phyloP scores from a whole-genome alignment of 1,140 invertebrate genomes.

The Halesus radiatus region DNA sequence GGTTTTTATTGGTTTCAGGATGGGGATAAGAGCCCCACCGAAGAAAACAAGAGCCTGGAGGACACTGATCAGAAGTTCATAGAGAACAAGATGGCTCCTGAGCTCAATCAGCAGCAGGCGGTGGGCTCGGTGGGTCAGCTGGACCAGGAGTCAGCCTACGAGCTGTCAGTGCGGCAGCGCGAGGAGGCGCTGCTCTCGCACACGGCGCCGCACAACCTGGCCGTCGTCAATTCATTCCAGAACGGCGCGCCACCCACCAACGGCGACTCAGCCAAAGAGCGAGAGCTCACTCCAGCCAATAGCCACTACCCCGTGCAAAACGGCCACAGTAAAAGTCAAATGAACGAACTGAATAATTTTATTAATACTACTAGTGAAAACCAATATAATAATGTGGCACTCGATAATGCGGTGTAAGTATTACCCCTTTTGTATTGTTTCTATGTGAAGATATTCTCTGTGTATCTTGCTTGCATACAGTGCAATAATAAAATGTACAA shows the following conservation, averaged over 20 bases:
- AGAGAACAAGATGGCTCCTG: conserved; percentile 42
- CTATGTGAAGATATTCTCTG: not conserved
- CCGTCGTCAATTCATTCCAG: conserved; percentile 42
- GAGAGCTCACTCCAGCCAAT: conserved; percentile 44
- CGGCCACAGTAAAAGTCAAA: conserved; percentile 57
- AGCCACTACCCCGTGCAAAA: conserved; percentile 52
- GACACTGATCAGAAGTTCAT: conserved; percentile 50
- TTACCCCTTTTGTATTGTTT: not conserved
- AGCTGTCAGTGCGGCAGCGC: conserved; percentile 51
- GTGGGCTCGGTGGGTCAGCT: not conserved
- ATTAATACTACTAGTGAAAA: conserved; percentile 53
- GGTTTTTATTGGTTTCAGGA: conserved; percentile 41
- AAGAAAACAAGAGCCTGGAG: conserved; percentile 54
- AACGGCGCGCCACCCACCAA: conserved; percentile 49
- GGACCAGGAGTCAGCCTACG: conserved; percentile 52
- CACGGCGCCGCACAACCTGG: conserved; percentile 47
- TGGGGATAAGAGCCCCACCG: conserved; percentile 55
- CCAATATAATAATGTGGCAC: conserved; percentile 54
- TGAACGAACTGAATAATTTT: conserved; percentile 56
- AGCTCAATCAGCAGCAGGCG: conserved; percentile 14
- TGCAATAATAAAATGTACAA: too few species aligned
- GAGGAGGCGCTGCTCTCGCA: conserved; percentile 52
- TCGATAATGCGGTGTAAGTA: conserved; percentile 58
- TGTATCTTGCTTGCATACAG: too few species aligned
- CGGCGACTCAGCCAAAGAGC: conserved; percentile 16